phyloP scores from a whole-genome alignment of 2,797 vertebrate genomes.

The Iguana delicatissima region DNA sequence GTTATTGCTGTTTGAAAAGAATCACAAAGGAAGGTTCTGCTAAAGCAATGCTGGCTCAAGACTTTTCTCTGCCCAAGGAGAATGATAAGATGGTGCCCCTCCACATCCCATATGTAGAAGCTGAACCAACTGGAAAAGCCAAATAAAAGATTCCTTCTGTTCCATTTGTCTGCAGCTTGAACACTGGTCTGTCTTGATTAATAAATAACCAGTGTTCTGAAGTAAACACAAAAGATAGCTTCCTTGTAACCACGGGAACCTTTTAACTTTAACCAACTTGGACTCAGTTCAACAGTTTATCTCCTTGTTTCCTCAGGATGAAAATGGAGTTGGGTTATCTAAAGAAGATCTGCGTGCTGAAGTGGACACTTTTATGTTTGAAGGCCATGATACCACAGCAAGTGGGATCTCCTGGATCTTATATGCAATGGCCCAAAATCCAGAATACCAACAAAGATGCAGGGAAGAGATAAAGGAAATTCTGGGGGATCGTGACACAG shows the following conservation, averaged over 20 bases:
- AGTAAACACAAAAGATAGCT: background rate
- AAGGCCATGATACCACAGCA: constrained; percentile 89
- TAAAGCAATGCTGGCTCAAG: background rate
- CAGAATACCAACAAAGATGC: constrained; percentile 89
- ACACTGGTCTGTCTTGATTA: background rate
- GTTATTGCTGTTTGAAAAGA: too few species aligned
- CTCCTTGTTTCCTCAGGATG: constrained; percentile 79
- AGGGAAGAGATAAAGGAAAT: constrained; percentile 86
- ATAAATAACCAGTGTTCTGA: background rate
- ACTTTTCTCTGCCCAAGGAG: background rate
- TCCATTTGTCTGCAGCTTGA: background rate
- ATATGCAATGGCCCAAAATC: constrained; percentile 86
- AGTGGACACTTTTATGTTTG: constrained; percentile 94
- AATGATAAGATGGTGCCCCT: background rate
- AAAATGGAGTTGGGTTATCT: constrained; percentile 82
- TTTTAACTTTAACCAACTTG: background rate
- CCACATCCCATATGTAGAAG: too few species aligned
- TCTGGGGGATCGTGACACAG: constrained; percentile 79
- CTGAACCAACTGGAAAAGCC: background rate
- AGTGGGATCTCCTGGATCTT: constrained; percentile 88
- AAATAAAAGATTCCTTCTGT: background rate
- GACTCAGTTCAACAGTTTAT: background rate
- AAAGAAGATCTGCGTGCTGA: constrained; percentile 87
- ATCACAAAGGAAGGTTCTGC: background rate
- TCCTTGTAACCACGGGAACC: background rate